These are phyloP conservation scores for Tipula confusa DNA, from an alignment of 2,888 invertebrate genomes.

Conservation along the genomic window DNA sequence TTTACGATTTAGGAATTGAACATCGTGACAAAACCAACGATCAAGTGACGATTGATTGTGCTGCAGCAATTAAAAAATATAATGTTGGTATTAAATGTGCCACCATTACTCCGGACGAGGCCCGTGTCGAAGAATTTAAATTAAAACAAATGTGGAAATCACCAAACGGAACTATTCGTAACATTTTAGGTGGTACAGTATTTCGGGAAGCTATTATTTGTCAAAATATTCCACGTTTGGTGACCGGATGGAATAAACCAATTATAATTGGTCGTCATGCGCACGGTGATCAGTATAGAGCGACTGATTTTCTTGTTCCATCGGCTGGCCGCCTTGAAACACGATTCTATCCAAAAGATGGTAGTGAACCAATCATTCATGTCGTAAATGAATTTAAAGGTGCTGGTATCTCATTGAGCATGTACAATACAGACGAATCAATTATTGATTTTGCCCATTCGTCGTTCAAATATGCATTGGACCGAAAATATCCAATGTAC, in stretches of 20 bases:
- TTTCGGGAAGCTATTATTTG: slow-evolving; percentile 85
- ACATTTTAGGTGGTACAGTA: slow-evolving; percentile 70
- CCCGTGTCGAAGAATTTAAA: slow-evolving; percentile 86
- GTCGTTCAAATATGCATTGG: slow-evolving; percentile 85
- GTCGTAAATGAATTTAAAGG: slow-evolving; percentile 81
- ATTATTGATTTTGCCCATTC: slow-evolving; percentile 91
- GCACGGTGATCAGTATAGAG: slow-evolving; percentile 96
- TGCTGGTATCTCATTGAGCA: slow-evolving; percentile 87
- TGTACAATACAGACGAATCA: slow-evolving; percentile 96
- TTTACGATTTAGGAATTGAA: slow-evolving; percentile 93
- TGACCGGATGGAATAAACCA: slow-evolving; percentile 91
- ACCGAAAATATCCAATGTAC: slow-evolving; percentile 81
- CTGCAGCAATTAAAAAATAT: slow-evolving; percentile 92
- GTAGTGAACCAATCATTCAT: slow-evolving; percentile 60
- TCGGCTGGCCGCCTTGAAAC: slow-evolving; percentile 84
- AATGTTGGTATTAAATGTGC: slow-evolving; percentile 99
- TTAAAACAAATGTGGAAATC: slow-evolving; percentile 89
- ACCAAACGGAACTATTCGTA: slow-evolving; percentile 84
- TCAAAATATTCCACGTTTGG: slow-evolving; percentile 91
- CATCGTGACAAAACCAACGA: slow-evolving; percentile 91
- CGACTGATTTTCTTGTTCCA: slow-evolving; percentile 94
- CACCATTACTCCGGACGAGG: slow-evolving; percentile 97
- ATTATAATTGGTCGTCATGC: slow-evolving; percentile 99
- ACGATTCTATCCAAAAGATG: slow-evolving; percentile 66
- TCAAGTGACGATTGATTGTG: slow-evolving; percentile 94